Conservation (phyloP, 1,140 invertebrate genomes). For the Sycophaga agraensis region DNA sequence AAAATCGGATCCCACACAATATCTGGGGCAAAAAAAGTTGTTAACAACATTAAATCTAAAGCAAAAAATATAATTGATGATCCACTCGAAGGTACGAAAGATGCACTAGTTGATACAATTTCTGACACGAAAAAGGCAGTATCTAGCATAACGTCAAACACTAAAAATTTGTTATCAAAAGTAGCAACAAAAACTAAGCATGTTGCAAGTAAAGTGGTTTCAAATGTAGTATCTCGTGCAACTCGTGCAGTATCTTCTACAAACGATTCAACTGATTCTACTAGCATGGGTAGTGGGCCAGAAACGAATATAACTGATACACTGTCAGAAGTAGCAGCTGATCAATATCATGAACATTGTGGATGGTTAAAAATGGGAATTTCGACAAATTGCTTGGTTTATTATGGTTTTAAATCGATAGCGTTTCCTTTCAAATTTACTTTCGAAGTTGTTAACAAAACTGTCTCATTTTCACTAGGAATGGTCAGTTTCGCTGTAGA, state of each 20-base stretch:
- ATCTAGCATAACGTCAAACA: not conserved
- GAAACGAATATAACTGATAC: no score
- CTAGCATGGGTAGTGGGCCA: no score
- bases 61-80: not conserved
- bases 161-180: not conserved
- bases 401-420: not conserved
- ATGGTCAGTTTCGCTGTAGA: no score
- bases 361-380: not conserved
- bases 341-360: no score
- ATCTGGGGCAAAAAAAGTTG: not conserved
- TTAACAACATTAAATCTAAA: not conserved
- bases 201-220: not conserved
- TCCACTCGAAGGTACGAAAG: not conserved
- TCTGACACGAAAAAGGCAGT: not conserved
- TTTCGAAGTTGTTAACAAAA: no score
- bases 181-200: not conserved
- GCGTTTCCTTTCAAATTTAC: not conserved
- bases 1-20: not conserved
- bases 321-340: not conserved
- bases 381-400: slow-evolving; percentile 1
- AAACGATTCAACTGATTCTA: not conserved
- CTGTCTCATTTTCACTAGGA: no score
- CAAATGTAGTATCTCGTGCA: not conserved
- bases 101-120: not conserved
- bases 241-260: no score